Conservation (phyloP, 2,797 vertebrate species). For the Centroberyx gerrardi region DNA sequence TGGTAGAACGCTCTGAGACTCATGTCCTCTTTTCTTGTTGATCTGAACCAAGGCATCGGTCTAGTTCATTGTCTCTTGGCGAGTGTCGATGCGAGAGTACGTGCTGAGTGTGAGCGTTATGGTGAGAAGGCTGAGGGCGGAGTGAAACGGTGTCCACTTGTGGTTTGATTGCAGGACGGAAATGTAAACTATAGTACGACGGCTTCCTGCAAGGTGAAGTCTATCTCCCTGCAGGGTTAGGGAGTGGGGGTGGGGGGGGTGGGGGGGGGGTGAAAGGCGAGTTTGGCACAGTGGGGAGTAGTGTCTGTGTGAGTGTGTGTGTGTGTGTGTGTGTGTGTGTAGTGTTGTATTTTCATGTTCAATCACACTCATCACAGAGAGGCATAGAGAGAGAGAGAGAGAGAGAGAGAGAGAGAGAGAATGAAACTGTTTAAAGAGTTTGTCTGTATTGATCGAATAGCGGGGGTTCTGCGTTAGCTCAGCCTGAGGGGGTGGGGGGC, state of each 20-base stretch:
- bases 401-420: neutral
- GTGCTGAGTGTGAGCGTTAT: too few species aligned
- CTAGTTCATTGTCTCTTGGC: neutral
- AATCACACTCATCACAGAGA: slow-evolving; percentile 16
- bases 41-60: neutral
- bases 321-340: too few species aligned
- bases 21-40: slow-evolving; percentile 33
- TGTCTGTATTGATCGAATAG: slow-evolving; percentile 37
- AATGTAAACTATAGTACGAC: too few species aligned
- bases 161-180: too few species aligned
- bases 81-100: neutral
- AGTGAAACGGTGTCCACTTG: too few species aligned
- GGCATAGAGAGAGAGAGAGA: neutral
- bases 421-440: slow-evolving; percentile 3
- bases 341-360: slow-evolving; percentile 35
- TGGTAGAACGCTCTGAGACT: neutral
- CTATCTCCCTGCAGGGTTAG: too few species aligned
- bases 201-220: too few species aligned
- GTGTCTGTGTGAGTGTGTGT: too few species aligned
- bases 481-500: slow-evolving; percentile 42
- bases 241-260: too few species aligned
- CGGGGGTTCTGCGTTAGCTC: slow-evolving; percentile 19
- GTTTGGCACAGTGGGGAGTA: too few species aligned
- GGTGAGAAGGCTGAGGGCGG: too few species aligned
- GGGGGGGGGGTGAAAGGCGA: too few species aligned